Base-by-base conservation (phyloP, 2,888 invertebrate genomes). In the Diabrotica balteata region DNA sequence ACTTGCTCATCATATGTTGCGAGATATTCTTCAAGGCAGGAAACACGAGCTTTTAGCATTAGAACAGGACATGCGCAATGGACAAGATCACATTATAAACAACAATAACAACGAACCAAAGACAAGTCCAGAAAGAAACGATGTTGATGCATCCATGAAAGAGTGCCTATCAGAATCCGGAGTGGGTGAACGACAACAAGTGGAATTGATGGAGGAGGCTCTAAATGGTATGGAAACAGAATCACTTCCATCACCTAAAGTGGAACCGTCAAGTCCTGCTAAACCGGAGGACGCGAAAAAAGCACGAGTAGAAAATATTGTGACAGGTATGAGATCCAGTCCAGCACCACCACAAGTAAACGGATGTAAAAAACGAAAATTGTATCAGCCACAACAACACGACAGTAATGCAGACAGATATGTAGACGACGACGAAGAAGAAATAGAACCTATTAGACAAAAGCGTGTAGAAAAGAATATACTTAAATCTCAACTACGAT, bases 361-460 rank as follows among this genome's bases (percentile, higher is more conserved):
- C 85, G 96, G 96, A 59, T 96, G 96, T 85, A 96, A 96, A 84
- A 98, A 98, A 85, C 90, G 97, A 58, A 98, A 98, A 85, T 88
- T 97, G 45, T 97, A 97, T 82, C 96, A 96, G 80, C 97, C 97
- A 9, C 96, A 96, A 84, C 97, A 97, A 81, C 95, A 96, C 84
- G 93, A 93, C 80, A 90, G 90, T 63, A 84, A 89, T 59, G 88
- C 88, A 66, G 87, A 88, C 68, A 78, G 84, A 73, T 91, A 90
- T 75, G 91, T 91, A 69, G 92, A 91, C 68, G 93, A 92, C 74
- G 79, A 79, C 64, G 92, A 93, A 77, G 91, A 91, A 76, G 90
- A 90, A 77, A 90, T 91, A 67, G 90, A 91, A 68, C 93, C 93
- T 70, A 90, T 94, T 70, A 90, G 92, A 82, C 93, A 93, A 81